phyloP scores from a whole-genome alignment of 2,888 invertebrate genomes.

The Dolichomitus sp. region DNA sequence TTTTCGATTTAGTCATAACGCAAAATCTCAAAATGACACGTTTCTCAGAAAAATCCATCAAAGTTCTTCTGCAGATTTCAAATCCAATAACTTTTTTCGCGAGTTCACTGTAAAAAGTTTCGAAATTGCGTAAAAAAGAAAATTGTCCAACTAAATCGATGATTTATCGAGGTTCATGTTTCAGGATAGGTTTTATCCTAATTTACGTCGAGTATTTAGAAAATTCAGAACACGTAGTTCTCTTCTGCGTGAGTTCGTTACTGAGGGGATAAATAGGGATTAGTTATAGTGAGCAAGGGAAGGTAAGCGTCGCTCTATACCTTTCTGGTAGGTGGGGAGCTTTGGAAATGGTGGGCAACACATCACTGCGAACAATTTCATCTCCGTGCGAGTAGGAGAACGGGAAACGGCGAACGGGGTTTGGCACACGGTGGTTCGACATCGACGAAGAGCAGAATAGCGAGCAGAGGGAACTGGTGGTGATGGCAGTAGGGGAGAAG shows the following conservation, averaged over 20 bases:
- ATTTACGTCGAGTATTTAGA: conserved; percentile 31
- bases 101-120: not conserved
- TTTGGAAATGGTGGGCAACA: conserved; percentile 46
- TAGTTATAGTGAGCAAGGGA: conserved; percentile 32
- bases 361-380: conserved; percentile 73
- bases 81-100: not conserved
- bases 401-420: conserved; percentile 38
- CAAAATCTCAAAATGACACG: too few species aligned
- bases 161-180: conserved; percentile 24
- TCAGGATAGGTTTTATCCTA: not conserved
- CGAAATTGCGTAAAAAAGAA: not conserved
- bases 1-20: too few species aligned
- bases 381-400: conserved; percentile 67
- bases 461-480: conserved; percentile 41
- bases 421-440: conserved; percentile 43
- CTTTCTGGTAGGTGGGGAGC: conserved; percentile 40
- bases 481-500: conserved; percentile 37
- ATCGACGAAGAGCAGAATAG: conserved; percentile 55
- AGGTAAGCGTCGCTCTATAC: conserved; percentile 34
- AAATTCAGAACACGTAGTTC: conserved; percentile 48
- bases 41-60: not conserved
- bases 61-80: not conserved
- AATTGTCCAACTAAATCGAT: not conserved
- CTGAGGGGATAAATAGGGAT: conserved; percentile 41
- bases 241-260: conserved; percentile 43